phyloP scores from a whole-genome alignment of 2,888 invertebrate genomes.

The Cynaeus angustus region DNA sequence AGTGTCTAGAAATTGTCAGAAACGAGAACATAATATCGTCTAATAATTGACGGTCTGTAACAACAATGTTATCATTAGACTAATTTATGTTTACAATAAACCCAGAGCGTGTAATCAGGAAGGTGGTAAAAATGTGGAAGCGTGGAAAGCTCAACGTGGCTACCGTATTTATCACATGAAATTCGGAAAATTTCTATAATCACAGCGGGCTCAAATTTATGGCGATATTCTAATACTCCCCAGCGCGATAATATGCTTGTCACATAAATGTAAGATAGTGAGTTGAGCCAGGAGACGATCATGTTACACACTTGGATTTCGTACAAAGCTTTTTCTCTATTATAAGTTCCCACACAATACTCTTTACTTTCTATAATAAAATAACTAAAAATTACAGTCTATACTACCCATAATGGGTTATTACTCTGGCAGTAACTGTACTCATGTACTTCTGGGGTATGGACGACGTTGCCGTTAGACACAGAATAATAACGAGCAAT shows the following conservation, averaged over 20 bases:
- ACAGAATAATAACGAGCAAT: background rate
- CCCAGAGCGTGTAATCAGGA: slow-evolving; percentile 21
- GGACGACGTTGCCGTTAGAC: background rate
- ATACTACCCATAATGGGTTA: background rate
- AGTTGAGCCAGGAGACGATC: slow-evolving; percentile 41
- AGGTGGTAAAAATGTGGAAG: slow-evolving; percentile 33
- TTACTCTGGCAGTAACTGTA: slow-evolving; percentile 1
- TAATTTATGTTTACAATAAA: slow-evolving; percentile 42
- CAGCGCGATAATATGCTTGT: slow-evolving; percentile 56
- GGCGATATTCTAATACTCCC: slow-evolving; percentile 53
- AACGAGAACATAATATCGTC: slow-evolving; percentile 17
- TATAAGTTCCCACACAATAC: slow-evolving; percentile 29
- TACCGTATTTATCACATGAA: slow-evolving; percentile 51
- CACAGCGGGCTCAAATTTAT: slow-evolving; percentile 60
- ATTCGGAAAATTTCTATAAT: slow-evolving; percentile 60
- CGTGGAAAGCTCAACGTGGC: slow-evolving; percentile 35
- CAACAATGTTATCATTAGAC: slow-evolving; percentile 35
- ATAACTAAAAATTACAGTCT: background rate
- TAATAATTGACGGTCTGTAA: slow-evolving; percentile 32
- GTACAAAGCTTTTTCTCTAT: slow-evolving; percentile 27
- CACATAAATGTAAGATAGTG: slow-evolving; percentile 49
- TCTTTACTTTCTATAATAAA: slow-evolving; percentile 6
- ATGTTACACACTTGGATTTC: slow-evolving; percentile 35
- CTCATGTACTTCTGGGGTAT: background rate
- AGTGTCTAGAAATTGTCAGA: slow-evolving; percentile 30